Conservation (phyloP, 2,113 vertebrate genomes). For the Oryzias celebensis region DNA sequence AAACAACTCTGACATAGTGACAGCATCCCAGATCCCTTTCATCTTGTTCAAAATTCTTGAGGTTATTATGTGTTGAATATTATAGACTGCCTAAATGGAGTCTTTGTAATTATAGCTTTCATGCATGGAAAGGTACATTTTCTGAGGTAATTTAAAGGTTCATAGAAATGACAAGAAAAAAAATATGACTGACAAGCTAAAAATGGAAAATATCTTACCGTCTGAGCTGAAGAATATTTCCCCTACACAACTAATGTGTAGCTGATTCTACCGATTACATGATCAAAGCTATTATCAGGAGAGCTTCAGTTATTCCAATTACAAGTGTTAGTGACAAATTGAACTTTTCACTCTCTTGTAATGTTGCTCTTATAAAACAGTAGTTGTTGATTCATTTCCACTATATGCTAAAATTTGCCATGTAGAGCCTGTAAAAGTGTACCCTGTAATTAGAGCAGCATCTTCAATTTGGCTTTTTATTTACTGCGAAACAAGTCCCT, state of each 20-base stretch:
- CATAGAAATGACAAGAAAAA: conserved; percentile 19
- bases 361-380: conserved; percentile 55
- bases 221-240: conserved; percentile 31
- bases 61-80: conserved; percentile 66
- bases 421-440: conserved; percentile 42
- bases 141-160: conserved; percentile 68
- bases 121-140: conserved; percentile 74
- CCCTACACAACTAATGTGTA: conserved; percentile 22
- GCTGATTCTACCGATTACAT: conserved; percentile 39
- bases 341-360: conserved; percentile 59
- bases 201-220: conserved; percentile 39
- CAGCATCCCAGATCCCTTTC: conserved; percentile 63
- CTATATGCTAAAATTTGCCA: conserved; percentile 29
- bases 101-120: conserved; percentile 75
- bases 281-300: conserved; percentile 61
- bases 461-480: too few species aligned
- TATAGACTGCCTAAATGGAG: conserved; percentile 68
- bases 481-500: too few species aligned
- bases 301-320: conserved; percentile 67
- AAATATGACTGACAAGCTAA: conserved; percentile 43
- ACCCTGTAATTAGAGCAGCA: too few species aligned
- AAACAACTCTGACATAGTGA: conserved; percentile 35
- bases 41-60: conserved; percentile 66
- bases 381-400: conserved; percentile 56
- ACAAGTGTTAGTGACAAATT: conserved; percentile 48